Evolutionary conservation across 2,888 invertebrate genomes (phyloP).

Genomic region (Ametastegia equiseti): DNA sequence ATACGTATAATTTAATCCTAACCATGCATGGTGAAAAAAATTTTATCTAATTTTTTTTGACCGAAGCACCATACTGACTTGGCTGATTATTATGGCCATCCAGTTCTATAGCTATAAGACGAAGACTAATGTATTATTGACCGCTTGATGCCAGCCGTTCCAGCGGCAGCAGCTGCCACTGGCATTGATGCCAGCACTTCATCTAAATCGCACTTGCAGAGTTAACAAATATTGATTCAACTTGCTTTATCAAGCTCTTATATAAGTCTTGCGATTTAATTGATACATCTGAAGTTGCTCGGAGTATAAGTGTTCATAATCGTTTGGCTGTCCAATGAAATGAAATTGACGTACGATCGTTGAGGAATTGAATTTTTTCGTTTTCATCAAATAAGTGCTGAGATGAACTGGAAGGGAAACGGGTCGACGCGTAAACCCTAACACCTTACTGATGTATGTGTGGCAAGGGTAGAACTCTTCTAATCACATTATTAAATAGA

Average conservation of each 20-base stretch:
- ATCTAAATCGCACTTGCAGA: conserved; percentile 21
- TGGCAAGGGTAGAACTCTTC: conserved; percentile 17
- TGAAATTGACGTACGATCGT: neutral
- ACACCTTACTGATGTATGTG: conserved; percentile 17
- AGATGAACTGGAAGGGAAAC: neutral
- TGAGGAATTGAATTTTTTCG: neutral
- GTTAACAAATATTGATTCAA: conserved; percentile 18
- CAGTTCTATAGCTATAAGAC: conserved; percentile 1
- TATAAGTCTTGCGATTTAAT: no score
- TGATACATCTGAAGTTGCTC: no score
- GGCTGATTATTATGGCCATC: neutral
- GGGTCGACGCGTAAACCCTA: conserved; percentile 1
- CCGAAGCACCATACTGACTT: neutral
- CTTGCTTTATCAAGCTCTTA: neutral
- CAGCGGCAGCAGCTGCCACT: conserved; percentile 26
- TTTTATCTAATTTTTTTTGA: neutral
- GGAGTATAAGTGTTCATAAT: neutral
- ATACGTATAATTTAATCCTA: neutral
- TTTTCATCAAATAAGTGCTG: neutral
- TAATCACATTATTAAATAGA: conserved; percentile 46
- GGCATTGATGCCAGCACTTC: conserved; percentile 20
- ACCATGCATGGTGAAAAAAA: neutral
- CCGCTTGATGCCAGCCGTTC: conserved; percentile 23
- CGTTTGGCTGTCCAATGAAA: neutral
- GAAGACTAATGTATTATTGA: conserved; percentile 32